Percentiles rank a stretch among this genome's conserved stretches.
These are phyloP conservation scores for Hydrozoanthus tunicans DNA, from an alignment of 64 coral and sea anemone species.

Conservation along the genomic window DNA sequence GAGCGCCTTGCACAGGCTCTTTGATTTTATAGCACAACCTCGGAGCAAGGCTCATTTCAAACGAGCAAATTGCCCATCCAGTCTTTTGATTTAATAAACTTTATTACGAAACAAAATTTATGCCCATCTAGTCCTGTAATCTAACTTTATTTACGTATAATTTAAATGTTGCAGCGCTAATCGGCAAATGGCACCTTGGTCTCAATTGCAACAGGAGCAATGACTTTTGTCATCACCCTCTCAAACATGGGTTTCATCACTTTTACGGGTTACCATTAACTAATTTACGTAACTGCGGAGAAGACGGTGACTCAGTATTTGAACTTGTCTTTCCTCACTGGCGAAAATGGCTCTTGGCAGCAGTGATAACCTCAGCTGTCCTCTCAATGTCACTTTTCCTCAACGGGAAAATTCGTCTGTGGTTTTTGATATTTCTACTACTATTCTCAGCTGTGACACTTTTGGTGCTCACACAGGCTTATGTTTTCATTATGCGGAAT, in stretches of 20 bases:
- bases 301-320: conserved; percentile 13
- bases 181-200: conserved; percentile 58
- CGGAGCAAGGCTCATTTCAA: no score
- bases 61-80: no score
- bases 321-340: conserved; percentile 26
- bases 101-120: no score
- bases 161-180: neutral
- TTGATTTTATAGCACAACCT: no score
- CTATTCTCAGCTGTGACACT: neutral
- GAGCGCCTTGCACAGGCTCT: no score
- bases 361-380: neutral
- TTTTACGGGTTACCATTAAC: conserved; percentile 43
- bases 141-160: no score
- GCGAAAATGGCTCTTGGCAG: conserved; percentile 1
- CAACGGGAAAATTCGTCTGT: neutral
- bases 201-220: conserved; percentile 24
- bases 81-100: no score
- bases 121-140: no score
- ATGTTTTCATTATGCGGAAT: neutral
- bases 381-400: neutral
- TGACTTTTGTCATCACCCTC: conserved; percentile 49
- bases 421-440: neutral
- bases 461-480: neutral
- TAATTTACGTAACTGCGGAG: conserved; percentile 52
- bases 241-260: conserved; percentile 34